Conservation (phyloP, 2,113 vertebrate species). For the Notarius lentiginosus region DNA sequence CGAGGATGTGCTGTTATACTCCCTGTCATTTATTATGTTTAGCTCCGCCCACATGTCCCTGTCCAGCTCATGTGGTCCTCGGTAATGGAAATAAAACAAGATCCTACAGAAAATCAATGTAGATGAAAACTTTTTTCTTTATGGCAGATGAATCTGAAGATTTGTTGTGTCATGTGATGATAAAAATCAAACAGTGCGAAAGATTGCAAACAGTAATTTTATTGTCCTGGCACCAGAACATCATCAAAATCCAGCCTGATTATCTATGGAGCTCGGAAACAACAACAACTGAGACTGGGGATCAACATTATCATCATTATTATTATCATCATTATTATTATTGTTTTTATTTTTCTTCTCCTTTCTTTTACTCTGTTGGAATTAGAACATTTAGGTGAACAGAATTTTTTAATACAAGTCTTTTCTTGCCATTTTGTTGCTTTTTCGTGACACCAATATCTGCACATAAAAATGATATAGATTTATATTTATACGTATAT, state of each 20-base stretch:
- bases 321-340: conserved; percentile 47
- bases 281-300: conserved; percentile 77
- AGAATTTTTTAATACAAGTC: conserved; percentile 68
- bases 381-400: conserved; percentile 71
- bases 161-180: conserved; percentile 7
- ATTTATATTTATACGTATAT: conserved; percentile 75
- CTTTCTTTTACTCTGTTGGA: conserved; percentile 59
- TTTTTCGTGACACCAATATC: conserved; percentile 77
- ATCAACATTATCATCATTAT: conserved; percentile 64
- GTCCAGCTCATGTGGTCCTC: background rate
- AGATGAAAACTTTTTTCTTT: background rate
- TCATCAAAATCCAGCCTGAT: conserved; percentile 74
- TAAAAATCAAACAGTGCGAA: conserved; percentile 49
- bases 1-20: background rate
- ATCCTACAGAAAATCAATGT: background rate
- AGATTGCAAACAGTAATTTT: conserved; percentile 75
- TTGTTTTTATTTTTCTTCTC: conserved; percentile 63
- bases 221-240: conserved; percentile 78
- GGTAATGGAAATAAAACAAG: background rate
- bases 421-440: conserved; percentile 70
- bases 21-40: background rate
- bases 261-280: conserved; percentile 78
- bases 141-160: background rate
- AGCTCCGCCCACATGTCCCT: background rate
- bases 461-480: conserved; percentile 82